phyloP scores from a whole-genome alignment of 2,888 invertebrate genomes.

The Orthosia gracilis region DNA sequence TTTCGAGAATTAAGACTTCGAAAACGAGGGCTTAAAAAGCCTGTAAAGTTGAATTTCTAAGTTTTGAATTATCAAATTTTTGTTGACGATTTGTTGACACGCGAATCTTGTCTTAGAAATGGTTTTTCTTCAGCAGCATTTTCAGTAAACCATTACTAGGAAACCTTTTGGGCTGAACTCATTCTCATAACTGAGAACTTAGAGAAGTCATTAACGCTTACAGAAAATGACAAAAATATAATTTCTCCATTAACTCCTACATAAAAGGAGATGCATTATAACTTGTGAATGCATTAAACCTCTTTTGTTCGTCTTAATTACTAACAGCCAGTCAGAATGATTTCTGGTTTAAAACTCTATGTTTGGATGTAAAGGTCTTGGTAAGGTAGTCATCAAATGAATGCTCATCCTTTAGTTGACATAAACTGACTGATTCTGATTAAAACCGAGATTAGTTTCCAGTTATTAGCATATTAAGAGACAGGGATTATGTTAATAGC shows the following conservation, averaged over 20 bases:
- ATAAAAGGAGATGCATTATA: slow-evolving; percentile 26
- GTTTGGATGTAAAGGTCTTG: slow-evolving; percentile 42
- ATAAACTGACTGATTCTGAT: slow-evolving; percentile 75
- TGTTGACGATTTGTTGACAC: slow-evolving; percentile 41
- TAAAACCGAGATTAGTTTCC: slow-evolving; percentile 73
- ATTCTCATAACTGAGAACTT: not conserved
- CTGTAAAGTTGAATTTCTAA: slow-evolving; percentile 42
- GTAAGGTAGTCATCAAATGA: slow-evolving; percentile 64
- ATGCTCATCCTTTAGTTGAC: slow-evolving; percentile 70
- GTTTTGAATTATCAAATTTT: slow-evolving; percentile 32
- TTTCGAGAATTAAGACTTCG: slow-evolving; percentile 58
- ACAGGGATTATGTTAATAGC: slow-evolving; percentile 53
- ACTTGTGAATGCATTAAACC: slow-evolving; percentile 52
- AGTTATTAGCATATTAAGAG: slow-evolving; percentile 71
- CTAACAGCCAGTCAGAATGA: slow-evolving; percentile 29
- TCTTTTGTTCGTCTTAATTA: slow-evolving; percentile 67
- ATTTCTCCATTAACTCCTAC: slow-evolving; percentile 9
- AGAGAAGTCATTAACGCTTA: not conserved
- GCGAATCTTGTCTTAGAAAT: slow-evolving; percentile 31
- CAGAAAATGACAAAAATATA: slow-evolving; percentile 10
- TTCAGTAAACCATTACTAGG: slow-evolving; percentile 4
- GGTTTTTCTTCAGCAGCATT: no score
- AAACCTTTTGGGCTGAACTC: slow-evolving; percentile 15
- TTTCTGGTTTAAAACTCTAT: not conserved
- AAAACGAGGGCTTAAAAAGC: slow-evolving; percentile 25